Evolutionary conservation across 2,113 vertebrate species (phyloP).

Genomic region (Antechinus stuartii): DNA sequence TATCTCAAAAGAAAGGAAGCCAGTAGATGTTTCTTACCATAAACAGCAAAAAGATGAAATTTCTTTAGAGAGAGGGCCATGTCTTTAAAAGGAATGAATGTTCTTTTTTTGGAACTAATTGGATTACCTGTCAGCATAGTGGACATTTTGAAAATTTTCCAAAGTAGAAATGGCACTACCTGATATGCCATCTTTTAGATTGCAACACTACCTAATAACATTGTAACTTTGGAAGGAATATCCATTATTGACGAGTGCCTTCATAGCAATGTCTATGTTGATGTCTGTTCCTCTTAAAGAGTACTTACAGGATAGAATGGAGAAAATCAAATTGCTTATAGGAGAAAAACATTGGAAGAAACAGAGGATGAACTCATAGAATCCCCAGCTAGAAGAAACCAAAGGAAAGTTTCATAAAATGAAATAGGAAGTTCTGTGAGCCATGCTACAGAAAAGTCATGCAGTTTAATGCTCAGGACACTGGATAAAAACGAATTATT

Average conservation of each 20-base stretch:
- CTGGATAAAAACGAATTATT: conserved; percentile 61
- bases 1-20: conserved; percentile 74
- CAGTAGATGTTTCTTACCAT: conserved; percentile 36
- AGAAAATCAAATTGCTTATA: conserved; percentile 89
- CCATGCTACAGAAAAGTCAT: conserved; percentile 57
- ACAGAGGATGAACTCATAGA: conserved; percentile 89
- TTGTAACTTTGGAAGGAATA: conserved; percentile 94
- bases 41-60: conserved; percentile 61
- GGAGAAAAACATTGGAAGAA: conserved; percentile 89
- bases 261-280: conserved; percentile 91
- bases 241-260: conserved; percentile 94
- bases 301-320: conserved; percentile 92
- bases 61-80: conserved; percentile 28
- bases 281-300: conserved; percentile 95
- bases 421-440: conserved; percentile 83
- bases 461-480: conserved; percentile 77
- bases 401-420: conserved; percentile 95
- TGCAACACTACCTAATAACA: conserved; percentile 95
- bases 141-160: conserved; percentile 90
- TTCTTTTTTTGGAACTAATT: conserved; percentile 92
- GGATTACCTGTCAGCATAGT: conserved; percentile 91
- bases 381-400: conserved; percentile 91
- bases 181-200: conserved; percentile 91
- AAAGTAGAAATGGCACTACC: conserved; percentile 93
- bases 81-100: conserved; percentile 87